Evolutionary conservation across 1,140 invertebrate genomes (phyloP).

Genomic region (Drosophila parabipectinata): DNA sequence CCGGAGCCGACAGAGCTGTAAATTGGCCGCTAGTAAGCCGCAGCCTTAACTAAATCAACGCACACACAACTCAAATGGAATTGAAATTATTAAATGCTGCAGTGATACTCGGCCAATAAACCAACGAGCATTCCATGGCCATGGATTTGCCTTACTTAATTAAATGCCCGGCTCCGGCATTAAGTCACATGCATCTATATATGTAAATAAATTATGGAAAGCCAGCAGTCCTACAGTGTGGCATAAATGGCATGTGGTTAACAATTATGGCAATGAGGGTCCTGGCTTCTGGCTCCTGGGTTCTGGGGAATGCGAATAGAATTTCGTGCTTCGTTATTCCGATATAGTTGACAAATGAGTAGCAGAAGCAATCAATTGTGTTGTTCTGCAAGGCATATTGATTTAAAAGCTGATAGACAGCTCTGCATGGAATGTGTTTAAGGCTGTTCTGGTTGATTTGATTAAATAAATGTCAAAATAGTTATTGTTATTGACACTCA

Average conservation of each 20-base stretch:
- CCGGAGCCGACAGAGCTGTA: constrained; percentile 26
- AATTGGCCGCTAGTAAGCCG: constrained; percentile 34
- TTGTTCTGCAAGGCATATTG: background rate
- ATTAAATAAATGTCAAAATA: no score
- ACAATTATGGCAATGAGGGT: constrained; percentile 5
- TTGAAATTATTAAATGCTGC: constrained; percentile 67
- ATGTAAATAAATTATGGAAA: constrained; percentile 50
- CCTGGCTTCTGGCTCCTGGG: no score
- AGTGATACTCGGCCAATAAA: constrained; percentile 29
- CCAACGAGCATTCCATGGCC: constrained; percentile 20
- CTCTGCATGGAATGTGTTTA: background rate
- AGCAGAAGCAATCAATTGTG: constrained; percentile 3
- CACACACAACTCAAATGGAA: constrained; percentile 41
- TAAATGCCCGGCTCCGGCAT: constrained; percentile 50
- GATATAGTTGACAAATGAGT: constrained; percentile 20
- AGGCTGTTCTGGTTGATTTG: no score
- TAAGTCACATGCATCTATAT: constrained; percentile 39
- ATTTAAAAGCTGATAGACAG: background rate
- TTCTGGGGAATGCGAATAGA: constrained; percentile 26
- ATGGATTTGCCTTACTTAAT: constrained; percentile 59
- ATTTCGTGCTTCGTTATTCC: constrained; percentile 36
- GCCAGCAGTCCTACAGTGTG: constrained; percentile 24
- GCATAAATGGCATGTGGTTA: constrained; percentile 30
- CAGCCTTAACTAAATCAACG: constrained; percentile 51
- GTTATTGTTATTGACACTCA: no score